Conservation (phyloP, 2,888 invertebrate species). For the Ethmia dodecea region DNA sequence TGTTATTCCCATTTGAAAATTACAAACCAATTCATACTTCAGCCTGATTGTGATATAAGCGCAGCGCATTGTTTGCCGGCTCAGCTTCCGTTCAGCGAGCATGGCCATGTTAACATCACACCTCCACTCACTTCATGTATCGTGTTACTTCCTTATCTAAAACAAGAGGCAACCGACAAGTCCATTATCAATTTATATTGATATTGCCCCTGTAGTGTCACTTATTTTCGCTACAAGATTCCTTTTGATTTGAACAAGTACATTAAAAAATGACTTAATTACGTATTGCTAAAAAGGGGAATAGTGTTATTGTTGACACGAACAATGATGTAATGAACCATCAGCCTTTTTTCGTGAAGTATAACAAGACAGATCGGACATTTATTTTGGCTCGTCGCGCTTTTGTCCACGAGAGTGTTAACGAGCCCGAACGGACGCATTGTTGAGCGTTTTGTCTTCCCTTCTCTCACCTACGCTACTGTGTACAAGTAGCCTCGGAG, state of each 20-base stretch:
- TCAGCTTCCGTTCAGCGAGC: conserved; percentile 13
- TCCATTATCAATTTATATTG: conserved; percentile 2
- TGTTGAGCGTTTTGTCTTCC: conserved; percentile 42
- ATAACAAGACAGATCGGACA: conserved; percentile 36
- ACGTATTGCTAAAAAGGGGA: too few relatives aligned
- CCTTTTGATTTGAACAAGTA: too few relatives aligned
- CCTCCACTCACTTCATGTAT: neutral
- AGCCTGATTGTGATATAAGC: too few relatives aligned
- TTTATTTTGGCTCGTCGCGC: conserved; percentile 45
- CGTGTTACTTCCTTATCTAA: conserved; percentile 10
- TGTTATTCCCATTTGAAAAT: too few relatives aligned
- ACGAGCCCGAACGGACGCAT: conserved; percentile 36
- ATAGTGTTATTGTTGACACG: neutral
- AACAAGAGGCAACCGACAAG: conserved; percentile 2
- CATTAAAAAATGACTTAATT: too few relatives aligned
- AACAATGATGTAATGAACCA: conserved; percentile 8
- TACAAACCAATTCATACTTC: too few relatives aligned
- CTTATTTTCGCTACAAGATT: too few relatives aligned
- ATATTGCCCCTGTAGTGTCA: too few relatives aligned
- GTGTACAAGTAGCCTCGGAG: conserved; percentile 22
- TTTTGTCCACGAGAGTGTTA: conserved; percentile 30
- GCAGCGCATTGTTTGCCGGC: neutral
- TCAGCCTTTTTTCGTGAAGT: conserved; percentile 2
- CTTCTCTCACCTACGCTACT: conserved; percentile 37
- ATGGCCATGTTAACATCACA: conserved; percentile 3